Percentiles rank a stretch among this genome's conserved stretches.
Evolutionary conservation across 2,797 vertebrate genomes (phyloP).

Genomic region (Peromyscus attwateri): DNA sequence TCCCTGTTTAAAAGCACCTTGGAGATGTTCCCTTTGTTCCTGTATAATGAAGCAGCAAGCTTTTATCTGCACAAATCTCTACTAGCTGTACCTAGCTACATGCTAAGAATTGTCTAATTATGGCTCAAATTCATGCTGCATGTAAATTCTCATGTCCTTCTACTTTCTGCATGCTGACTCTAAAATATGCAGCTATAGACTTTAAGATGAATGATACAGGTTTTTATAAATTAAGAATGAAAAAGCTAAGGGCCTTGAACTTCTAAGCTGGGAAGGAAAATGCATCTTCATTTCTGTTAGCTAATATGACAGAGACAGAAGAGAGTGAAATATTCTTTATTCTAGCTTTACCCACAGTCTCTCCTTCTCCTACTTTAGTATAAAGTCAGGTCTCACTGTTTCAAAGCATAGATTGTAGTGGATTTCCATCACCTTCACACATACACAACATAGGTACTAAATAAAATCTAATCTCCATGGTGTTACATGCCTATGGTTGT

Average conservation of each 20-base stretch:
- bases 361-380: background rate
- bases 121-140: background rate
- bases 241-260: background rate
- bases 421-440: background rate
- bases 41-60: background rate
- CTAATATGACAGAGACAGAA: background rate
- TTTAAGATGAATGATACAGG: background rate
- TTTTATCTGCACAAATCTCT: background rate
- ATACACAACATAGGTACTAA: background rate
- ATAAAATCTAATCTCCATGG: background rate
- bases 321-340: background rate
- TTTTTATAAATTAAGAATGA: background rate
- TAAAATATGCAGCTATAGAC: background rate
- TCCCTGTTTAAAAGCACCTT: background rate
- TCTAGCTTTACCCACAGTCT: background rate
- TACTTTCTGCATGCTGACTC: background rate
- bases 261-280: background rate
- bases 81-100: too few species aligned
- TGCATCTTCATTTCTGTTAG: background rate
- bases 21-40: background rate
- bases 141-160: background rate
- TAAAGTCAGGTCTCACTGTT: accelerated
- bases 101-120: background rate
- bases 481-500: background rate
- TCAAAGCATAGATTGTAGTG: background rate